Evolutionary conservation across 2,888 invertebrate species (phyloP).

Genomic region (Hipparchia sbordonii): DNA sequence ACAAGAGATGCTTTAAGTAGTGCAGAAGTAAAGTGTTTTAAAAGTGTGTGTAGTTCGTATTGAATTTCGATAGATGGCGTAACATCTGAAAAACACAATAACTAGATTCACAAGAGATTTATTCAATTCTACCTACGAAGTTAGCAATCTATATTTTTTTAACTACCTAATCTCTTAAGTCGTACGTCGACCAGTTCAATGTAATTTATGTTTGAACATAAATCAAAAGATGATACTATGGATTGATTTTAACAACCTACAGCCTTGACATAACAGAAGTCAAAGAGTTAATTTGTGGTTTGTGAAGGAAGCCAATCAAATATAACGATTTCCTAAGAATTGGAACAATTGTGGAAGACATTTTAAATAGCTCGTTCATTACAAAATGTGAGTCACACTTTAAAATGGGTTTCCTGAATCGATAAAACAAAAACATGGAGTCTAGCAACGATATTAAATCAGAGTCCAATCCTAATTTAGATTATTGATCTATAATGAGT

Average conservation of each 20-base stretch:
- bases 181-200: background rate
- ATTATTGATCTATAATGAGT: slow-evolving; percentile 7
- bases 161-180: background rate
- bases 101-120: too few species aligned
- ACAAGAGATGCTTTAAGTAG: too few species aligned
- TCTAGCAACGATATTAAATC: slow-evolving; percentile 17
- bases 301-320: background rate
- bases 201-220: background rate
- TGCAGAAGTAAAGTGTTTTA: too few species aligned
- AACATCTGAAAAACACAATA: too few species aligned
- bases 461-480: slow-evolving; percentile 13
- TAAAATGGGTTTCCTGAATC: slow-evolving; percentile 51
- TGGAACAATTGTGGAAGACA: slow-evolving; percentile 1
- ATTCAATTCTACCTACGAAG: too few species aligned
- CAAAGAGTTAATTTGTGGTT: slow-evolving; percentile 5
- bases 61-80: too few species aligned
- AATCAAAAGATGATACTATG: background rate
- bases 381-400: slow-evolving; percentile 45
- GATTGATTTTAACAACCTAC: background rate
- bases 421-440: slow-evolving; percentile 47
- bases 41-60: too few species aligned
- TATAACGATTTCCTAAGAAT: slow-evolving; percentile 1
- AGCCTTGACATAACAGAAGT: background rate
- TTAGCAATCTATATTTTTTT: too few species aligned
- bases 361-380: slow-evolving; percentile 27